Evolutionary conservation across 2,888 invertebrate species (phyloP).

Genomic region (Hemicrepidius hirtus): DNA sequence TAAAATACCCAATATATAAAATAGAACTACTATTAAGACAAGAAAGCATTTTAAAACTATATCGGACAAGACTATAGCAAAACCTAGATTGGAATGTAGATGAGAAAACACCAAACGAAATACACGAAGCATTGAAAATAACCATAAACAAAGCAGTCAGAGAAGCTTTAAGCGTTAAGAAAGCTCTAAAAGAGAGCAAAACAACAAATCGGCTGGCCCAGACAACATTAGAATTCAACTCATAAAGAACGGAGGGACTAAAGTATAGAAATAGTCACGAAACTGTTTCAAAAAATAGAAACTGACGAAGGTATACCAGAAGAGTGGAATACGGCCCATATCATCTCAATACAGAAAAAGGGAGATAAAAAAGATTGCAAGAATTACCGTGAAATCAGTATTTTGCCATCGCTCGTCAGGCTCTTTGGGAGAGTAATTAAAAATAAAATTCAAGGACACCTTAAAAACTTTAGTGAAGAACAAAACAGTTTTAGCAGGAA

Average conservation of each 20-base stretch:
- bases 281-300: slow-evolving; percentile 17
- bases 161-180: slow-evolving; percentile 2
- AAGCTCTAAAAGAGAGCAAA: slow-evolving; percentile 19
- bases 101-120: slow-evolving; percentile 3
- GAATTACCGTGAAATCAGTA: slow-evolving; percentile 14
- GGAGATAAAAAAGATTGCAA: background rate
- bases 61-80: slow-evolving; percentile 5
- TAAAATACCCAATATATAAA: slow-evolving; percentile 5
- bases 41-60: slow-evolving; percentile 1
- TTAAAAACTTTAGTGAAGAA: slow-evolving; percentile 9
- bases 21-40: slow-evolving; percentile 14
- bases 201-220: slow-evolving; percentile 7
- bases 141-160: slow-evolving; percentile 7
- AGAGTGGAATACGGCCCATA: slow-evolving; percentile 1
- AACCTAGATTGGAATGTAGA: slow-evolving; percentile 3
- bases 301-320: background rate
- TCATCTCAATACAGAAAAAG: slow-evolving; percentile 9
- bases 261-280: slow-evolving; percentile 9
- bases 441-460: slow-evolving; percentile 10
- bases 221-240: background rate
- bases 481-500: slow-evolving; percentile 2
- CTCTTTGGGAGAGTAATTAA: slow-evolving; percentile 22
- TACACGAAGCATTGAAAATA: background rate
- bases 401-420: background rate
- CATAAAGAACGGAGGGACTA: background rate